phyloP scores from a whole-genome alignment of 2,797 vertebrate species.

The Cossypha niveicapilla region DNA sequence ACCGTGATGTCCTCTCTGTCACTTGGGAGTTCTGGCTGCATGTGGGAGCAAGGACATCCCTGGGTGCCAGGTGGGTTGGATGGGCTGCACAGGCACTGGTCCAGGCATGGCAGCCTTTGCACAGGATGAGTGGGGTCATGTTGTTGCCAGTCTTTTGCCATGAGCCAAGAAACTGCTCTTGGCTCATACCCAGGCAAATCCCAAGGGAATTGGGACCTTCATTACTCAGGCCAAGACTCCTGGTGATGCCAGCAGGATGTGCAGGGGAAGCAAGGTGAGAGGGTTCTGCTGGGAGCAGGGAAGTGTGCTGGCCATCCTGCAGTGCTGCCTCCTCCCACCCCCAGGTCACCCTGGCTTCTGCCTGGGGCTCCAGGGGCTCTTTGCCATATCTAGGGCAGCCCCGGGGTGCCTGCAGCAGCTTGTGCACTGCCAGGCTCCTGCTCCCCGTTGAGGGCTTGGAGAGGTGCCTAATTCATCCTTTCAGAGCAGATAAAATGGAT shows the following conservation, averaged over 20 bases:
- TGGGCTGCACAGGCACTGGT: neutral
- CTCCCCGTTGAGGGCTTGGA: neutral
- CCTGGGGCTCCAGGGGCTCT: accelerated
- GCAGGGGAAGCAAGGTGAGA: neutral
- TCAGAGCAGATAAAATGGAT: conserved; percentile 43
- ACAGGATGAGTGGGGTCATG: accelerated
- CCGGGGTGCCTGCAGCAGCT: neutral
- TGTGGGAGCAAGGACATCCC: neutral
- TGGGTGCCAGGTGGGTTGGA: neutral
- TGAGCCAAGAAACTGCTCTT: neutral
- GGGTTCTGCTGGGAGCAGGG: neutral
- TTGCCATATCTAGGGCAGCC: conserved; percentile 23
- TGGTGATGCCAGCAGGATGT: neutral
- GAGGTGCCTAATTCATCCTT: conserved; percentile 16
- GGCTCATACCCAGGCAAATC: neutral
- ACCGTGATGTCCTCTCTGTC: neutral
- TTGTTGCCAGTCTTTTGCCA: neutral
- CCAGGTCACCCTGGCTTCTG: accelerated
- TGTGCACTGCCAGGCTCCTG: neutral
- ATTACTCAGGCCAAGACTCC: neutral
- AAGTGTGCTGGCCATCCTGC: accelerated
- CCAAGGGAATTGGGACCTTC: accelerated
- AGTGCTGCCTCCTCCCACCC: neutral
- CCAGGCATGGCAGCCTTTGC: neutral
- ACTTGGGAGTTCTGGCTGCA: accelerated